Percentiles rank a stretch among this genome's conserved stretches.
phyloP scores from a whole-genome alignment of 2,888 invertebrate species.

The Eucriotettix oculatus region DNA sequence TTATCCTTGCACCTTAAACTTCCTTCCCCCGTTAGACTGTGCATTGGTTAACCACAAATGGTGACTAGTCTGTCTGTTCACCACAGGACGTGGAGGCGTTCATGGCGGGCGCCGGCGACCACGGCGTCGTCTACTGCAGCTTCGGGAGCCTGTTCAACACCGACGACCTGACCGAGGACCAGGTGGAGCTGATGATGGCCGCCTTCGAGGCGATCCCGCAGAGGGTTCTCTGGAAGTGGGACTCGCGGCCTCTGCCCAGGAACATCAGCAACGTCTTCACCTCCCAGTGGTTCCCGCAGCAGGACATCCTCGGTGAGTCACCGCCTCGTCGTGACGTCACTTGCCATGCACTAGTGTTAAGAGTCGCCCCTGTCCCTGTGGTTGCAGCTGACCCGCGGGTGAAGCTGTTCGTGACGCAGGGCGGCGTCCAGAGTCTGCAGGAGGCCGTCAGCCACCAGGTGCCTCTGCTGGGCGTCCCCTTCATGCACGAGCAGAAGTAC shows the following conservation, averaged over 20 bases:
- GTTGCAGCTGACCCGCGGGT: too few relatives aligned
- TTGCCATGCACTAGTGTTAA: too few relatives aligned
- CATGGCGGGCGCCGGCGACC: slow-evolving; percentile 26
- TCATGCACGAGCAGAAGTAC: too few relatives aligned
- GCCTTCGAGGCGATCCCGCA: slow-evolving; percentile 63
- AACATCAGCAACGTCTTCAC: slow-evolving; percentile 60
- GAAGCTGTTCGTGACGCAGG: slow-evolving; percentile 20
- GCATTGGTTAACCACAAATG: too few relatives aligned
- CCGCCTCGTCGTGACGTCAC: too few relatives aligned
- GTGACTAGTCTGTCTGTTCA: too few relatives aligned
- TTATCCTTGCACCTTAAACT: too few relatives aligned
- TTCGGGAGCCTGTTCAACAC: slow-evolving; percentile 75
- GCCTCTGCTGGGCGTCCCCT: too few relatives aligned
- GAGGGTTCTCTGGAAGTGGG: slow-evolving; percentile 72
- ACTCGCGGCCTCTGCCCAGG: slow-evolving; percentile 48
- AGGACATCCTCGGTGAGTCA: slow-evolving; percentile 34
- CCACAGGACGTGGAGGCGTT: slow-evolving; percentile 47
- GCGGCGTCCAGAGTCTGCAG: too few relatives aligned
- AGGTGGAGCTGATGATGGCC: slow-evolving; percentile 48
- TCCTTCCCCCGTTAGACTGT: too few relatives aligned
- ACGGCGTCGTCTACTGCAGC: slow-evolving; percentile 67
- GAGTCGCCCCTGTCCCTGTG: too few relatives aligned
- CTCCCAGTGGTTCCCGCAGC: slow-evolving; percentile 49
- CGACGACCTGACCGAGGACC: slow-evolving; percentile 59
- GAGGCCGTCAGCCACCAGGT: too few relatives aligned